Evolutionary conservation across 2,888 invertebrate species (phyloP).

Genomic region (Polydrusus pterygomalis): DNA sequence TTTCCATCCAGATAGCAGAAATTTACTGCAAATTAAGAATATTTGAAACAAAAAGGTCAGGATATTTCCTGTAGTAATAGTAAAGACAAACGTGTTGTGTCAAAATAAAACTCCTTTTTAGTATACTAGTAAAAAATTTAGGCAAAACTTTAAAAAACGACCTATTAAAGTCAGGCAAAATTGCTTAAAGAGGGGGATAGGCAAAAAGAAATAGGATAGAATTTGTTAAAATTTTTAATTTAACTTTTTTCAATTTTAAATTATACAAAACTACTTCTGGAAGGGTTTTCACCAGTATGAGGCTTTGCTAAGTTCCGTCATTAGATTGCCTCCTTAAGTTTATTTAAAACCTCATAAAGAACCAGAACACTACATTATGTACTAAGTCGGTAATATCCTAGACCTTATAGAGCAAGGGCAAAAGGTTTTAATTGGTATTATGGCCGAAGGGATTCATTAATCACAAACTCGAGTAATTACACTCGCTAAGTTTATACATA

Average conservation of each 20-base stretch:
- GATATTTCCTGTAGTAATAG: slow-evolving; percentile 6
- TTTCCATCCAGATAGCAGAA: slow-evolving; percentile 52
- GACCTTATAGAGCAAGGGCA: slow-evolving; percentile 60
- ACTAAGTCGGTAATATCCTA: slow-evolving; percentile 42
- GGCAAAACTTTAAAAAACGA: no score
- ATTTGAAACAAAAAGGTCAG: slow-evolving; percentile 44
- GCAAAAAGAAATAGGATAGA: no score
- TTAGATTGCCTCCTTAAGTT: no score
- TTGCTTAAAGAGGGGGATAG: no score
- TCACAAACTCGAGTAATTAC: slow-evolving; percentile 72
- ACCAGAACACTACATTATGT: neutral
- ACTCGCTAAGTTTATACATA: slow-evolving; percentile 71
- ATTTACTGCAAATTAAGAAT: slow-evolving; percentile 57
- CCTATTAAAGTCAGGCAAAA: no score
- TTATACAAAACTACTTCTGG: no score
- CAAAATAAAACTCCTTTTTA: neutral
- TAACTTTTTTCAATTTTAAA: no score
- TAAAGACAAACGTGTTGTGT: neutral
- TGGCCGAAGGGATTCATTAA: slow-evolving; percentile 73
- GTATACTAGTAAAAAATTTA: no score
- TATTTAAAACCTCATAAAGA: neutral
- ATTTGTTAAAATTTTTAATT: no score
- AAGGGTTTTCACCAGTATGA: no score
- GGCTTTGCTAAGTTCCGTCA: no score
- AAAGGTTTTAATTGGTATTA: slow-evolving; percentile 72